Base-by-base conservation (phyloP, 2,113 vertebrate genomes). In the Neolamprologus kungweensis region DNA sequence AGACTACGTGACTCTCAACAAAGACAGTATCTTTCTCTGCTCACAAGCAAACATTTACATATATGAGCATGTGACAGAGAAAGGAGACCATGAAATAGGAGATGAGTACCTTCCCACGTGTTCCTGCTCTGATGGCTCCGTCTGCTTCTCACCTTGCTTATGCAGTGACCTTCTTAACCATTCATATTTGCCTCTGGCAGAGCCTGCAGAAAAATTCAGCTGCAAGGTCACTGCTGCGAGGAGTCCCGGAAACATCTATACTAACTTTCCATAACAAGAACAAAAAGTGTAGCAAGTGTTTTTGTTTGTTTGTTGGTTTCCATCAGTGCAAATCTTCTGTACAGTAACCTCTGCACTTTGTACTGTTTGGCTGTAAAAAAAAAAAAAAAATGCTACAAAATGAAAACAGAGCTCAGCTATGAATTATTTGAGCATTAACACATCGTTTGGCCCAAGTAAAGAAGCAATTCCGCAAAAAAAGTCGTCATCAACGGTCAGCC, bases 1-100 rank as follows among this genome's bases (percentile, higher is more conserved):
- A 12, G 96, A 96, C 84, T 97, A 97, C 2, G 96, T 97, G 54
- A 96, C 94, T 75, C 88, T 97, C 37, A 96, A 91, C 86, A 93
- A 85, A 21, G 90, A 93, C n/a, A 80, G 88, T 4, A 21, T 57
- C 42, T n/a, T 93, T 12, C 19, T 89, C 13, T 89, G 85, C 50
- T 80, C 89, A 21, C 84, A 54, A 28, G 89, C 87, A 28, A 96
- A 97, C 60, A 88, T 86, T 40, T 95, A 96, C 6, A 83, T 95
- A 31, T 88, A 83, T 9, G 80, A 92, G 45, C 81, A 89, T 23
- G 50, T 83, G 16, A 55, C 12, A 5, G 90, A 92, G 63, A 86
- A 81, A 16, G 82, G 33, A 71, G 26, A 50, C 10, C 26, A 13
- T 0, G 63, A 9, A 35, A 7, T 19, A 83, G 53, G 31, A 31